These are phyloP conservation scores for Diadophis punctatus DNA, from an alignment of 2,113 vertebrate species.

Conservation along the genomic window DNA sequence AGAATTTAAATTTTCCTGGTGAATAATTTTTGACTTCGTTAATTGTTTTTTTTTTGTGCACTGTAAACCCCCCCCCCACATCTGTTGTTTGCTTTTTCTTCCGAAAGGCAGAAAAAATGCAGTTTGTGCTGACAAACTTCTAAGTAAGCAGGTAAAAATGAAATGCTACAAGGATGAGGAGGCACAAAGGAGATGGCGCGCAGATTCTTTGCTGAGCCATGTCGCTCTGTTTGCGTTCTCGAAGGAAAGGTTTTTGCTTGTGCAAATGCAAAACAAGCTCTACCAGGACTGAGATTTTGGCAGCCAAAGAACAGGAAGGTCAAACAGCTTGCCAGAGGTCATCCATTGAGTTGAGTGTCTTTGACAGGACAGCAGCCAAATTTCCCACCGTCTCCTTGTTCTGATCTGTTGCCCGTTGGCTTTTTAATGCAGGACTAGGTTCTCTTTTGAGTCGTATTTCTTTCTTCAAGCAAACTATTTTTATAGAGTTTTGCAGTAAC, in stretches of 20 bases:
- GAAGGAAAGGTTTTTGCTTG: background rate
- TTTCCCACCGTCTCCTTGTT: slow-evolving; percentile 9
- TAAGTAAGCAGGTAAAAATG: background rate
- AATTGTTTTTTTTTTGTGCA: background rate
- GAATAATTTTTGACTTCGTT: background rate
- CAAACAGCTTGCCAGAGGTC: slow-evolving; percentile 30
- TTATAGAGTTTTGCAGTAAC: slow-evolving; percentile 24
- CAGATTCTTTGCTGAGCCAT: background rate
- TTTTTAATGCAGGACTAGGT: slow-evolving; percentile 28
- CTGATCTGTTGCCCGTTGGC: slow-evolving; percentile 30
- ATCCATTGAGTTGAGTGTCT: slow-evolving; percentile 3
- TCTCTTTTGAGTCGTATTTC: slow-evolving; percentile 24
- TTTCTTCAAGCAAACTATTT: slow-evolving; percentile 15
- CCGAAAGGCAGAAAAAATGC: background rate
- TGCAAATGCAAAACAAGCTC: slow-evolving; percentile 28
- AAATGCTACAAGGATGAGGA: background rate
- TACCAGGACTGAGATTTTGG: slow-evolving; percentile 24
- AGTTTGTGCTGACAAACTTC: background rate
- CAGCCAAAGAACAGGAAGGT: slow-evolving; percentile 35
- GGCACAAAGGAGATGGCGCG: background rate
- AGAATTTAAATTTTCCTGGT: slow-evolving; percentile 2
- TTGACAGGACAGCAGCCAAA: slow-evolving; percentile 39
- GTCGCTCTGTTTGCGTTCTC: slow-evolving; percentile 26
- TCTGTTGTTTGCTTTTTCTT: slow-evolving; percentile 11
- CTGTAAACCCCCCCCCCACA: background rate